phyloP scores from a whole-genome alignment of 2,888 invertebrate genomes.

The Drosophila infuscata region DNA sequence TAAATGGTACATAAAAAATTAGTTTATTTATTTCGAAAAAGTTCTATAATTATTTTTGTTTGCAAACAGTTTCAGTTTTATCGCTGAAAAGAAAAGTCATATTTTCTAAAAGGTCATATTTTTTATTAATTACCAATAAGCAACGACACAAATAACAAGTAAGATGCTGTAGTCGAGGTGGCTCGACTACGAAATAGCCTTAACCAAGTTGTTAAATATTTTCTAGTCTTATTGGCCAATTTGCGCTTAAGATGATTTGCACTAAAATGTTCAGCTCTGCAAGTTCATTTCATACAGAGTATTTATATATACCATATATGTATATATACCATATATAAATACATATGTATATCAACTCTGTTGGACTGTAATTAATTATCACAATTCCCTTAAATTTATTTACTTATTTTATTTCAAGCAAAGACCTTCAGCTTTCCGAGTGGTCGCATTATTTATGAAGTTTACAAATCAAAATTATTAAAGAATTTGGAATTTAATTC shows the following conservation, averaged over 20 bases:
- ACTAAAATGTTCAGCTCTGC: too few species aligned
- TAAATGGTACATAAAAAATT: neutral
- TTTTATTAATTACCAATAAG: too few species aligned
- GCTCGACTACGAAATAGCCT: too few species aligned
- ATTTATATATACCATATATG: neutral
- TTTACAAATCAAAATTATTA: neutral
- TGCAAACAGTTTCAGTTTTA: neutral
- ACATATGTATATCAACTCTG: too few species aligned
- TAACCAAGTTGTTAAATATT: too few species aligned
- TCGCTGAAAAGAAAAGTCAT: neutral
- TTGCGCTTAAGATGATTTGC: too few species aligned
- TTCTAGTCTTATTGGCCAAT: too few species aligned
- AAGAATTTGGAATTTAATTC: neutral
- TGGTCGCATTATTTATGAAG: neutral
- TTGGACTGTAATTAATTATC: neutral
- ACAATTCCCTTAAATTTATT: neutral
- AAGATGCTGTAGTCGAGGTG: too few species aligned
- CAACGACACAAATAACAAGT: fast-evolving
- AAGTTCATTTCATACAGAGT: too few species aligned
- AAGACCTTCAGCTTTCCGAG: neutral
- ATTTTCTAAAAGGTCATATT: fast-evolving
- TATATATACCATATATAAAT: too few species aligned
- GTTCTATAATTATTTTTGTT: neutral
- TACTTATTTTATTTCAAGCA: neutral
- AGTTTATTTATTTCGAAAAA: neutral